phyloP scores from a whole-genome alignment of 1,140 invertebrate genomes.

The Brachionus koreanus region DNA sequence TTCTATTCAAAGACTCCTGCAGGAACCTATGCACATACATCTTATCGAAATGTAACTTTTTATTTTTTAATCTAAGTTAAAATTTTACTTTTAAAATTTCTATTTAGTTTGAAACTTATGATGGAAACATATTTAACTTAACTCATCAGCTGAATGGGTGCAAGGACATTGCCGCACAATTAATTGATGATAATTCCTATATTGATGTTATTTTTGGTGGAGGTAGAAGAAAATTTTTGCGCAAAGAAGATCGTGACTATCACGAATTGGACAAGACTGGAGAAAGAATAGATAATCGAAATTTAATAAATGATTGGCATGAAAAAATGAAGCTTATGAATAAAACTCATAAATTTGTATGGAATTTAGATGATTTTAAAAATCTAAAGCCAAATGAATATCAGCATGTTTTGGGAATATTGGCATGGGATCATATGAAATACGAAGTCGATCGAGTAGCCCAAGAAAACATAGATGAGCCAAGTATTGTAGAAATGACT shows the following conservation, averaged over 20 bases:
- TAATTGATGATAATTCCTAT: constrained; percentile 48
- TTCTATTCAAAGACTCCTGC: constrained; percentile 65
- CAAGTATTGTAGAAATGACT: constrained; percentile 78
- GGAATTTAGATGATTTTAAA: constrained; percentile 24
- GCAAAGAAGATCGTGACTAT: background rate
- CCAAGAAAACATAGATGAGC: constrained; percentile 52
- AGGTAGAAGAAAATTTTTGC: constrained; percentile 21
- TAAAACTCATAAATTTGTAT: constrained; percentile 22
- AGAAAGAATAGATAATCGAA: constrained; percentile 22
- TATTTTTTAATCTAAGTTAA: background rate
- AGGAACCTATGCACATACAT: constrained; percentile 70
- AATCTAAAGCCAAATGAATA: constrained; percentile 21
- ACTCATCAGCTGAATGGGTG: constrained; percentile 54
- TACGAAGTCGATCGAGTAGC: constrained; percentile 66
- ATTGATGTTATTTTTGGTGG: constrained; percentile 42
- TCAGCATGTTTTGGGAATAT: constrained; percentile 32
- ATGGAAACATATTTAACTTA: constrained; percentile 45
- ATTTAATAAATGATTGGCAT: constrained; percentile 38
- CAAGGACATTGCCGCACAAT: constrained; percentile 56
- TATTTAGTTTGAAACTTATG: constrained; percentile 52
- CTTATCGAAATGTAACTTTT: background rate
- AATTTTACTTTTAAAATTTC: constrained; percentile 45
- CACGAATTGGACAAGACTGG: background rate
- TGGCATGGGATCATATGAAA: constrained; percentile 69
- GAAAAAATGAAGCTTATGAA: constrained; percentile 36